Percentiles rank a stretch among this genome's conserved stretches.
Conservation (phyloP, 2,888 invertebrate genomes). For the Opisthograptis luteolata region DNA sequence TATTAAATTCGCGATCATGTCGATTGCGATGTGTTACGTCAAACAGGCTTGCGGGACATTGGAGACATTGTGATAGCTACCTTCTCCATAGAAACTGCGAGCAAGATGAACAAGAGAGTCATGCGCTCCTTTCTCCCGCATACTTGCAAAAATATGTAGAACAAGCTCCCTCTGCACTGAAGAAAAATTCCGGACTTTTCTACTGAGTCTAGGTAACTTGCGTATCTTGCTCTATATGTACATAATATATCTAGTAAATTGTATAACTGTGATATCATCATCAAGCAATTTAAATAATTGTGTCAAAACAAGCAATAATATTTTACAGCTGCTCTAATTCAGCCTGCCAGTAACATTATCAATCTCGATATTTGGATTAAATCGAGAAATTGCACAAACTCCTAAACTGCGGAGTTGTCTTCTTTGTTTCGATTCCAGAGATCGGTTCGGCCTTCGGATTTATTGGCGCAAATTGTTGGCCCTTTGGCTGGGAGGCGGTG, state of each 20-base stretch:
- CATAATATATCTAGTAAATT: no score
- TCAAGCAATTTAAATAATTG: constrained; percentile 3
- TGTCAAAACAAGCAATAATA: background rate
- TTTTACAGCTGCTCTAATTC: background rate
- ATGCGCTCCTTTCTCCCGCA: no score
- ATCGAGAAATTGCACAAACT: constrained; percentile 7
- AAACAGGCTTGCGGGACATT: no score
- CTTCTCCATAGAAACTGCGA: no score
- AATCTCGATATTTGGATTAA: constrained; percentile 5
- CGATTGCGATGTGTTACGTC: background rate
- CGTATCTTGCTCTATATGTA: no score
- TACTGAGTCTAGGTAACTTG: no score
- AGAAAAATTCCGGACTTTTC: no score
- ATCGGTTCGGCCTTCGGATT: constrained; percentile 62
- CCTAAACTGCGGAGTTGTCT: constrained; percentile 35
- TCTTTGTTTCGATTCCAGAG: constrained; percentile 27
- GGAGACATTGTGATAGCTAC: no score
- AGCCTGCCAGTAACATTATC: background rate
- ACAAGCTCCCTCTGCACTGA: no score
- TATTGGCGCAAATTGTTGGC: constrained; percentile 68
- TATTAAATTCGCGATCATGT: background rate
- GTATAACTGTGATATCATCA: no score
- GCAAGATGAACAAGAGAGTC: no score
- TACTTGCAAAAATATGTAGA: no score
- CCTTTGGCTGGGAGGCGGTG: constrained; percentile 45